Evolutionary conservation across 2,113 vertebrate genomes (phyloP).

Genomic region (Cryptotis parvus): DNA sequence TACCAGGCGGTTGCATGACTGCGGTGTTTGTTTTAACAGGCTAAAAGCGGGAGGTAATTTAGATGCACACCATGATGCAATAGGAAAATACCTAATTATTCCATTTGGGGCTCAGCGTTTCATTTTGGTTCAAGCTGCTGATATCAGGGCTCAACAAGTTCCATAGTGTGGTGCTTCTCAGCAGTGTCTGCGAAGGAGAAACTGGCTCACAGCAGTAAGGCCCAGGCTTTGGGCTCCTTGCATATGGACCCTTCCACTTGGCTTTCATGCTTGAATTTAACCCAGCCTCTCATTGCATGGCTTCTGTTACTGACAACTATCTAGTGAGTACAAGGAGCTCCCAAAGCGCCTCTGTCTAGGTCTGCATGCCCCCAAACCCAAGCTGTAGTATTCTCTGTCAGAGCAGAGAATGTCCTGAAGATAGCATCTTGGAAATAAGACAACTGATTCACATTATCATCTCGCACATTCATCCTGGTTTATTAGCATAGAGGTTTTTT

Average conservation of each 20-base stretch:
- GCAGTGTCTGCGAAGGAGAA: neutral
- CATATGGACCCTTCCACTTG: neutral
- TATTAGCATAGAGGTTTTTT: too few relatives aligned
- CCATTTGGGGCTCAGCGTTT: slow-evolving; percentile 66
- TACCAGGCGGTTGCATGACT: slow-evolving; percentile 71
- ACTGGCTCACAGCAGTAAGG: neutral
- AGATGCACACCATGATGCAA: slow-evolving; percentile 60
- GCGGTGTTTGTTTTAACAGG: slow-evolving; percentile 75
- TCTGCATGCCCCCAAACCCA: neutral
- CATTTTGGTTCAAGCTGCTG: slow-evolving; percentile 70
- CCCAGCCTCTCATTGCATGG: neutral
- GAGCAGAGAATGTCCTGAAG: neutral
- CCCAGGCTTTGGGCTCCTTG: neutral
- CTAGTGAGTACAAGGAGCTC: neutral
- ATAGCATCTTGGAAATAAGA: neutral
- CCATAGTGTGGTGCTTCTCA: neutral
- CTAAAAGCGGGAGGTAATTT: slow-evolving; percentile 70
- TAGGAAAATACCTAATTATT: slow-evolving; percentile 78
- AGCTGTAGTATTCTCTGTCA: neutral
- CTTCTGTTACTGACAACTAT: neutral
- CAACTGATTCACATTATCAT: too few relatives aligned
- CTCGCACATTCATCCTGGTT: too few relatives aligned
- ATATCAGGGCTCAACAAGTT: slow-evolving; percentile 64
- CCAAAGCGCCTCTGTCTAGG: neutral
- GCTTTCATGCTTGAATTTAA: neutral